Evolutionary conservation across 2,113 vertebrate species (phyloP).

Genomic region (Acanthochromis polyacanthus): DNA sequence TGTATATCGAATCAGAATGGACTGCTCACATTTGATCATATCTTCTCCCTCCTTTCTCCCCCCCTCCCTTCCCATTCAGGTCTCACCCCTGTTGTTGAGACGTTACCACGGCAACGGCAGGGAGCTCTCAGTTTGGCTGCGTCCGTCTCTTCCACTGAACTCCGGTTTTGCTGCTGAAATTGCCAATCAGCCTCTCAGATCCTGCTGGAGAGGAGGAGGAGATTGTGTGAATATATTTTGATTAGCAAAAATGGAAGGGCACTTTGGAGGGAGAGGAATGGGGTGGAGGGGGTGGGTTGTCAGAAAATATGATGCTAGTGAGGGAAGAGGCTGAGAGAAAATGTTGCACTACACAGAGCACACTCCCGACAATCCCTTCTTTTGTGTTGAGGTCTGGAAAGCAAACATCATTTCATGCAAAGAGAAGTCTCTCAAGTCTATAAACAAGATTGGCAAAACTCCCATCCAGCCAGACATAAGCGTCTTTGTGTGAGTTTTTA

Average conservation of each 20-base stretch:
- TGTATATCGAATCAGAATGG: slow-evolving; percentile 76
- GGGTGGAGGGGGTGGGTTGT: slow-evolving; percentile 20
- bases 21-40: slow-evolving; percentile 73
- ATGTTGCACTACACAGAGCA: slow-evolving; percentile 56
- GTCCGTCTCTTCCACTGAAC: slow-evolving; percentile 66
- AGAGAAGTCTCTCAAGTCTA: slow-evolving; percentile 14
- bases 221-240: slow-evolving; percentile 85
- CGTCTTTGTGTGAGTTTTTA: not conserved
- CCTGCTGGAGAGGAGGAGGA: slow-evolving; percentile 69
- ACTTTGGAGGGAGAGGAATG: slow-evolving; percentile 65
- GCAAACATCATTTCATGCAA: slow-evolving; percentile 34
- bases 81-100: slow-evolving; percentile 75
- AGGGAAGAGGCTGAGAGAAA: slow-evolving; percentile 31
- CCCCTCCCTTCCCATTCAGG: slow-evolving; percentile 16
- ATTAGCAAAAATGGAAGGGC: slow-evolving; percentile 80
- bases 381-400: slow-evolving; percentile 28
- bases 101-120: slow-evolving; percentile 80
- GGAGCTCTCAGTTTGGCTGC: slow-evolving; percentile 70
- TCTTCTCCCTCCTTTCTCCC: slow-evolving; percentile 21
- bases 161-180: slow-evolving; percentile 79
- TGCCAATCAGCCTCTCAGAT: slow-evolving; percentile 84
- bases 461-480: rapidly evolving
- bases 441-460: slow-evolving; percentile 6
- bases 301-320: slow-evolving; percentile 55
- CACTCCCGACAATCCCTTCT: slow-evolving; percentile 3